Evolutionary conservation across 2,113 vertebrate species (phyloP), one percentile per base, ranked within the genome.

Genomic region (Plotosus lineatus): DNA sequence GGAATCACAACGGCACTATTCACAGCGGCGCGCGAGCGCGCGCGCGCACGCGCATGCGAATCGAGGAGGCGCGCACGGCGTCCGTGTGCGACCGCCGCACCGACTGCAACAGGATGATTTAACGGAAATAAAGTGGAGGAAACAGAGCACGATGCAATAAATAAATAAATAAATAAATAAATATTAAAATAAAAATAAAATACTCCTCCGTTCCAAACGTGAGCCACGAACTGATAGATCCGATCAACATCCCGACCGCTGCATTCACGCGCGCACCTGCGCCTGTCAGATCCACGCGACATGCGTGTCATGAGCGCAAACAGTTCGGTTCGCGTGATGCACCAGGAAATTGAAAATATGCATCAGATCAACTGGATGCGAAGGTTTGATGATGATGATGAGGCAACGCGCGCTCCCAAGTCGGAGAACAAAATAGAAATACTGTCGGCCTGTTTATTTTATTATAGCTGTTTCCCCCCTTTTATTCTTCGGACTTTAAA

Each of bases 101-200:
- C 80, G 88, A 86, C 89, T 89, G 91, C 91, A 91, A 91, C 90
- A 91, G 89, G 87, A 85, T 87, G 87, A 87, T 88, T 88, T 86
- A 78, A 79, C n/a, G 46, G 21, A 11, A 17, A 48, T 4, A 76
- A 40, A 76, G 74, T 58, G 36, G 23, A 78, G 46, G 42, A 28
- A 46, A 38, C 74, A 12, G 11, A 74, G 55, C 28, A 66, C 83
- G 11, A 46, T 53, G 44, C 40, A 60, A n/a, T n/a, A n/a, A n/a
- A n/a, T n/a, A n/a, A n/a, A n/a, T n/a, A n/a, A n/a, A n/a, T n/a
- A n/a, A n/a, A n/a, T n/a, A n/a, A n/a, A n/a, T n/a, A n/a, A n/a
- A n/a, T n/a, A n/a, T n/a, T n/a, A n/a, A n/a, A n/a, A n/a, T n/a
- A n/a, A n/a, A n/a, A n/a, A n/a, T n/a, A n/a, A 50, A 53, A 36